Percentiles rank a stretch among this genome's conserved stretches.
These are phyloP conservation scores for Trachelus troglodyta DNA, from an alignment of 2,888 invertebrate species.

Conservation along the genomic window DNA sequence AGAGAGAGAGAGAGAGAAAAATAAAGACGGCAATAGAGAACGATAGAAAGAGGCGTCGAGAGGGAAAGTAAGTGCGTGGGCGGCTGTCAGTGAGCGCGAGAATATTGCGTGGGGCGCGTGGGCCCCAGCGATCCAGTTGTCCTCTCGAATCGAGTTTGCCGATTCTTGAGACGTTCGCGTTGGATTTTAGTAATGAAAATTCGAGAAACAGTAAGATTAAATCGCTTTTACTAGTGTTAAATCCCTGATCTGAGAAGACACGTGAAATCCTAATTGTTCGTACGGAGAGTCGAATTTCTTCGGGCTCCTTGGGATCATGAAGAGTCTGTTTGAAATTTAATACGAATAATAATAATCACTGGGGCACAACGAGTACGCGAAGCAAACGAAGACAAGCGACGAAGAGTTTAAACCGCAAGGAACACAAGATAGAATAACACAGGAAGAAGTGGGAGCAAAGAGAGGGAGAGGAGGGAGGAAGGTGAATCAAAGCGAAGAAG, in stretches of 20 bases:
- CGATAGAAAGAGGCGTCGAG: neutral
- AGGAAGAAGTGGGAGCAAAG: slow-evolving; percentile 11
- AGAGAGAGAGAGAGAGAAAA: slow-evolving; percentile 13
- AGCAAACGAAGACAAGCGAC: neutral
- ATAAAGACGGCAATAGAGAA: slow-evolving; percentile 9
- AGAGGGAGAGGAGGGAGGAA: slow-evolving; percentile 4
- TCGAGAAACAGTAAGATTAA: no score
- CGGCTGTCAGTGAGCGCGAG: slow-evolving; percentile 47
- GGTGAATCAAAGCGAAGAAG: slow-evolving; percentile 5
- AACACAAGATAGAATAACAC: no score
- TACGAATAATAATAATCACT: no score
- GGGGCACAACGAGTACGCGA: neutral
- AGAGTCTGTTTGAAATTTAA: no score
- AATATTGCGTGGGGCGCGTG: slow-evolving; percentile 37
- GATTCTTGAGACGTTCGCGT: neutral
- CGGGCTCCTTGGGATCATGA: no score
- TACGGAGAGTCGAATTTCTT: no score
- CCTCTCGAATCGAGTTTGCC: slow-evolving; percentile 10
- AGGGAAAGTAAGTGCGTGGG: slow-evolving; percentile 39
- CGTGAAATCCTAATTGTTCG: no score
- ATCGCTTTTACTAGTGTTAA: no score
- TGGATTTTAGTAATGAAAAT: no score
- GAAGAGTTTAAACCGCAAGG: neutral
- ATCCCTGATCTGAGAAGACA: no score
- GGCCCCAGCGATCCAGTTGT: slow-evolving; percentile 19